Conservation (phyloP, 1,140 invertebrate species). For the Drosophila albomicans region DNA sequence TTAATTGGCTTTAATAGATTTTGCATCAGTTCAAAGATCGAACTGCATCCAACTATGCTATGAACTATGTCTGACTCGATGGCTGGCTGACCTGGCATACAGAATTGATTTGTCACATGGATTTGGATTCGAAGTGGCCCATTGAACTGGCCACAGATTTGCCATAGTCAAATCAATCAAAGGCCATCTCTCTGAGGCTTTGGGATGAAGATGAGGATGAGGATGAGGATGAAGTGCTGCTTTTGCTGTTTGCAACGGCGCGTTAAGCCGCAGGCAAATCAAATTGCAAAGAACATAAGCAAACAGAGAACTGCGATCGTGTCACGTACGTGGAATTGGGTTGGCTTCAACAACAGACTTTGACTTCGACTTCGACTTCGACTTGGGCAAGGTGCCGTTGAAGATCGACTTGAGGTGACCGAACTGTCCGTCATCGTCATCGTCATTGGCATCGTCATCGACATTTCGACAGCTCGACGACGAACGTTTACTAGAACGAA, state of each 20-base stretch:
- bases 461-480: conserved; percentile 46
- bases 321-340: conserved; percentile 82
- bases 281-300: conserved; percentile 35
- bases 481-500: conserved; percentile 81
- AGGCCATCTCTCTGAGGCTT: conserved; percentile 13
- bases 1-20: too few relatives aligned
- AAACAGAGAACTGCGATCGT: conserved; percentile 62
- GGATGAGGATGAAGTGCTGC: background rate
- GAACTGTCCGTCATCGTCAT: conserved; percentile 17
- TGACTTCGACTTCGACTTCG: background rate
- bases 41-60: background rate
- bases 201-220: too few relatives aligned
- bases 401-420: conserved; percentile 24
- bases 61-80: too few relatives aligned
- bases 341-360: conserved; percentile 36
- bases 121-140: conserved; percentile 48
- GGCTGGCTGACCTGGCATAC: conserved; percentile 16
- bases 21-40: background rate
- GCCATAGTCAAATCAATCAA: conserved; percentile 61
- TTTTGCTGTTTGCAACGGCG: conserved; percentile 37
- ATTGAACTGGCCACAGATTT: conserved; percentile 55
- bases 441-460: conserved; percentile 27
- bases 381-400: conserved; percentile 43
- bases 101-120: conserved; percentile 57
- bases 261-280: conserved; percentile 44